Conservation (phyloP, 2,888 invertebrate genomes). For the Drosophila demipolita region DNA sequence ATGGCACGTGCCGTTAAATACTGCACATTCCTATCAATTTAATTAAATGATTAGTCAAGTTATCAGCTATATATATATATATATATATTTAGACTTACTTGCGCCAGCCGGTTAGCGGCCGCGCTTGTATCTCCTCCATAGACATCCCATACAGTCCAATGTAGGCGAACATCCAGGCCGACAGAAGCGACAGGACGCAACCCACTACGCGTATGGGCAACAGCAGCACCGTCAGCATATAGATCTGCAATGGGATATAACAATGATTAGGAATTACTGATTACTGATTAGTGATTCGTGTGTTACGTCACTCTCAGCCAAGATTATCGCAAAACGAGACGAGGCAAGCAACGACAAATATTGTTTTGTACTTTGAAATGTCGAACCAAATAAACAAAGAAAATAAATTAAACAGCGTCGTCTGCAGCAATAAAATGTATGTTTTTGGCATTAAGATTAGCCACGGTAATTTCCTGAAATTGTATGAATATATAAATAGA, state of each 20-base stretch:
- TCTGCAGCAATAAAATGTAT: background rate
- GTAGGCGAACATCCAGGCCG: constrained; percentile 94
- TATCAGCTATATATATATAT: background rate
- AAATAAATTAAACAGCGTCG: background rate
- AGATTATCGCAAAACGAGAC: constrained; percentile 17
- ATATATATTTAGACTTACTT: constrained; percentile 87
- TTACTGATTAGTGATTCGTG: background rate
- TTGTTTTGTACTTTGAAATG: constrained; percentile 30
- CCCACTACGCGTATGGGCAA: constrained; percentile 93
- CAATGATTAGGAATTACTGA: background rate
- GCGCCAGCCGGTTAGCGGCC: constrained; percentile 95
- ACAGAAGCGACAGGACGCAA: constrained; percentile 90
- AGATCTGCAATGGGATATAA: constrained; percentile 89
- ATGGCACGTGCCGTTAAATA: constrained; percentile 89
- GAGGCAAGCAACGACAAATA: constrained; percentile 8
- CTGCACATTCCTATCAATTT: constrained; percentile 87
- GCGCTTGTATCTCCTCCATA: constrained; percentile 90
- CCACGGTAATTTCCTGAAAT: background rate
- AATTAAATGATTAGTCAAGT: background rate
- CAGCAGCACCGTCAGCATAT: constrained; percentile 92
- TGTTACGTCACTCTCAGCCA: background rate
- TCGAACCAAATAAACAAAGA: background rate
- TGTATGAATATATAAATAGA: background rate
- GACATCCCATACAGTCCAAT: constrained; percentile 92
- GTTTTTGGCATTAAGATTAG: background rate